Base-by-base conservation (phyloP, 2,113 vertebrate species). In the Atlantisia rogersi region DNA sequence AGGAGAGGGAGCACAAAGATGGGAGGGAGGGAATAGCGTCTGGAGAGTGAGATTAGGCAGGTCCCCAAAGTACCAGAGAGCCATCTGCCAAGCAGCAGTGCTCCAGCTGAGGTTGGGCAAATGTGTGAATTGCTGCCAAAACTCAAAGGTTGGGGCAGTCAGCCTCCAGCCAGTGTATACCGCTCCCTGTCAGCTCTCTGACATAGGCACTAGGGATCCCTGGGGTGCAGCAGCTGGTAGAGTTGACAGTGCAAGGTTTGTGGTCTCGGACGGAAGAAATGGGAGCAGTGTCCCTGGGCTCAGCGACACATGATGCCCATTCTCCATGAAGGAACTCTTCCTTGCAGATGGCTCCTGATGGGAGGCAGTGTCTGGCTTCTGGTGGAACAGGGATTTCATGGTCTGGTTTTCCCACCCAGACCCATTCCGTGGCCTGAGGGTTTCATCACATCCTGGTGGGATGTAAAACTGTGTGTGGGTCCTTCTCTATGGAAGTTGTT, bases 291-390 rank as follows among this genome's bases (percentile, higher is more conserved):
- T 86, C 31, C 6, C 28, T 70, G 22, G 28, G 13, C 32, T 91
- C 39, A 48, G 65, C 0, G 5, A n/a, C 9, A 3, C 4, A 1
- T 1, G 4, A 44, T 44, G 44, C 19, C 37, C 5, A 0, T 55
- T 18, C 5, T 58, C 12, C 68, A 28, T 20, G 56, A 63, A 59
- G 62, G 70, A 20, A 17, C 0, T 0, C 64, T 53, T 76, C 5
- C 12, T 79, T 9, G 6, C 39, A 67, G 40, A 40, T 11, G 2
- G 14, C 40, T 87, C 13, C 8, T 82, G 18, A 39, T 79, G 22
- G 65, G 67, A 71, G 39, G 21, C 21, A 22, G 50, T 24, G 22
- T 50, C 15, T 94, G 39, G 32, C 35, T 68, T 90, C 14, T 71
- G n/a, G 11, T 1, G 1, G 22, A 88, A 42, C 22, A 25, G 13